Evolutionary conservation across 2,888 invertebrate species (phyloP), one percentile per base, ranked within the genome.

Genomic region (Agriopis aurantiaria): DNA sequence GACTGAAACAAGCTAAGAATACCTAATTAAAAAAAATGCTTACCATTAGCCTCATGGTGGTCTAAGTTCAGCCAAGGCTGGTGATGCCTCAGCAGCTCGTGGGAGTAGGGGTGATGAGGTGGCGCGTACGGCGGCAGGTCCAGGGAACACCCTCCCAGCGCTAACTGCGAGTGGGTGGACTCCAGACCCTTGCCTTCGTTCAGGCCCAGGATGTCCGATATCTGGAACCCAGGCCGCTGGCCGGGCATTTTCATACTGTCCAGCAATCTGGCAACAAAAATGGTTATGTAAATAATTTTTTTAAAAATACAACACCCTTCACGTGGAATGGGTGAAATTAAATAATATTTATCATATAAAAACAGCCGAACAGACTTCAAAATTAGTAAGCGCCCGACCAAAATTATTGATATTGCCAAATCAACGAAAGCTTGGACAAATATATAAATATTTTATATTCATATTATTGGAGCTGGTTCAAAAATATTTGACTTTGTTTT

Each of bases 141-240:
- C 58, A 91, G 74, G 3, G 89, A 82, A 61, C 90, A 88, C 3
- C 88, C 85, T 23, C 89, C 87, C 12, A 89, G 78, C 3, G 85
- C 71, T 0, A 80, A 77, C 69, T 85, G 89, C 33, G 89, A 83
- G 8, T 90, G 80, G 10, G 91, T 79, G 2, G 88, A 83, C 79
- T 95, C 95, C 76, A 94, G 82, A 46, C 90, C 88, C 76, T 94
- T 89, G 74, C 95, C 95, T 78, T 97, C 97, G 83, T 98, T 98
- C 81, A 99, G 95, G 81, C 99, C 98, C 83, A 99, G 95, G 84
- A 99, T 98, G 89, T 99, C 98, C 80, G 98, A 97, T 83, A 99
- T 98, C 84, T 98, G 98, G 91, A 99, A 99, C 72, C 98, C 97
- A 0, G 97, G 96, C 79, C 97, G 95, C 83, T 96, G 96, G 64